Evolutionary conservation across 2,113 vertebrate species (phyloP).

Genomic region (Gadus macrocephalus): DNA sequence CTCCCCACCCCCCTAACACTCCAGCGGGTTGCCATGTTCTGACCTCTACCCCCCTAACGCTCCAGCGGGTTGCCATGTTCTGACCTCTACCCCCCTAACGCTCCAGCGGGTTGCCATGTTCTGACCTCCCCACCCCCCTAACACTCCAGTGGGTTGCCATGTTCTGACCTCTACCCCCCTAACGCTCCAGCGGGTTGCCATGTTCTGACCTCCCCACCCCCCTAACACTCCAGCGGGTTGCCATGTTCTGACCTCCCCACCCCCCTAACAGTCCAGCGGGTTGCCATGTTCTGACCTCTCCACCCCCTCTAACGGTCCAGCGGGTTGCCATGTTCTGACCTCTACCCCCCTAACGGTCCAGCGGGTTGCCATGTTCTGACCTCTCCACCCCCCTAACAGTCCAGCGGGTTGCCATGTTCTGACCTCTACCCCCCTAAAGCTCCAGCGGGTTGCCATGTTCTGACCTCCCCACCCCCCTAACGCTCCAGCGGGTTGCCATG

Average conservation of each 20-base stretch:
- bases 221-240: too few relatives aligned
- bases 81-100: constrained; percentile 42
- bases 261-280: constrained; percentile 69
- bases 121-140: too few relatives aligned
- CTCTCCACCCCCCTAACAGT: constrained; percentile 59
- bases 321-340: not conserved
- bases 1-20: not conserved
- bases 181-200: not conserved
- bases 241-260: not conserved
- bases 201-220: not conserved
- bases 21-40: not conserved
- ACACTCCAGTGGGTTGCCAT: too few relatives aligned
- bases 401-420: constrained; percentile 45
- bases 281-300: not conserved
- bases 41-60: not conserved
- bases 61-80: not conserved
- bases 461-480: too few relatives aligned
- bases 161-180: too few relatives aligned
- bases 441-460: too few relatives aligned
- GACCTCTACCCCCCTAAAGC: too few relatives aligned
- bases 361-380: not conserved
- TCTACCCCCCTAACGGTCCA: not conserved
- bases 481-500: too few relatives aligned
- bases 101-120: constrained; percentile 59
- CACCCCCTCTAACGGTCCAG: too few relatives aligned